phyloP scores from a whole-genome alignment of 1,140 invertebrate species.

The Mycetomoellerius zeteki region DNA sequence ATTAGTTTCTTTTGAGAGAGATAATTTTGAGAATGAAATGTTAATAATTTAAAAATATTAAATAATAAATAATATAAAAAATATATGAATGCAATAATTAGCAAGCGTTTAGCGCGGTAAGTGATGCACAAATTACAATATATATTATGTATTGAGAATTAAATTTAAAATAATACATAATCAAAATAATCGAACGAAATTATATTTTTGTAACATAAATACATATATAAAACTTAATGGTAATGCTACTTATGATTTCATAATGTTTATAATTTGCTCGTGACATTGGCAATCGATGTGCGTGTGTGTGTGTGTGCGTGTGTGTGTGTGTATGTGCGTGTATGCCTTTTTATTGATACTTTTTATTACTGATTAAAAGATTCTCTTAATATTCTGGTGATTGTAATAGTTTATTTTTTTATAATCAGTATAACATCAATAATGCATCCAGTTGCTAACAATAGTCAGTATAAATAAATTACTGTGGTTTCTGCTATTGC shows the following conservation, averaged over 20 bases:
- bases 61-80: background rate
- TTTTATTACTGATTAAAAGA: background rate
- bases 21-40: background rate
- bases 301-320: background rate
- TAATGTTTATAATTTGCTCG: background rate
- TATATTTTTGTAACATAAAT: background rate
- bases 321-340: background rate
- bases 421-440: background rate
- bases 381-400: background rate
- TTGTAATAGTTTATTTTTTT: background rate
- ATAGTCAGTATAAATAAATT: background rate
- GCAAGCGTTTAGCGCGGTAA: too few relatives aligned
- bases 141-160: too few relatives aligned
- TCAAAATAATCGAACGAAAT: too few relatives aligned
- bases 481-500: background rate
- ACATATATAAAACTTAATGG: background rate
- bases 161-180: too few relatives aligned
- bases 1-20: background rate
- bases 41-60: background rate
- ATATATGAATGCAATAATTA: background rate
- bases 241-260: background rate
- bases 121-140: too few relatives aligned
- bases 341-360: slow-evolving; percentile 1
- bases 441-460: background rate
- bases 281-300: slow-evolving; percentile 44